A percentile compares a stretch with the other conserved stretches of the same genome.
Evolutionary conservation across 2,888 invertebrate species (phyloP).

Genomic region (Rugalucina vietnamica): DNA sequence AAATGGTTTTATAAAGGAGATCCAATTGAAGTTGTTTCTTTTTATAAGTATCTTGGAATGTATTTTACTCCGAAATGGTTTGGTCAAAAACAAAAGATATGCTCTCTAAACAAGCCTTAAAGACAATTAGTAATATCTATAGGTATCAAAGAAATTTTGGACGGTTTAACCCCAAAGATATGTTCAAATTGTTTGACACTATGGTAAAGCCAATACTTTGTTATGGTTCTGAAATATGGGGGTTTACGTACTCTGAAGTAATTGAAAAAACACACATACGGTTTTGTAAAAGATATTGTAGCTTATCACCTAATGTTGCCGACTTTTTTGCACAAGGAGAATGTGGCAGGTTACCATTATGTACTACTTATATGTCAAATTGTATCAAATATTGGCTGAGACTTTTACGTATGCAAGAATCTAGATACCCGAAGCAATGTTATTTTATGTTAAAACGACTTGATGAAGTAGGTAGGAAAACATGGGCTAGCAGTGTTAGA

Average conservation of each 20-base stretch:
- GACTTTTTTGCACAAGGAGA: neutral
- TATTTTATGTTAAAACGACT: slow-evolving; percentile 20
- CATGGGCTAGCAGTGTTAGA: slow-evolving; percentile 19
- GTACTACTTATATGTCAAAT: slow-evolving; percentile 6
- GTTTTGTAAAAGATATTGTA: slow-evolving; percentile 30
- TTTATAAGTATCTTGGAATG: slow-evolving; percentile 17
- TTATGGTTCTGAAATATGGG: neutral
- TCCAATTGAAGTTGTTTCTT: neutral
- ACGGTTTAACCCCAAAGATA: neutral
- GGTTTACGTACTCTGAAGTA: neutral
- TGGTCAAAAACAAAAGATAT: slow-evolving; percentile 1
- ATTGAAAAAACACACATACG: slow-evolving; percentile 23
- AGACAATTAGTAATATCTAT: neutral
- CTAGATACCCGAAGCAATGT: slow-evolving; percentile 17
- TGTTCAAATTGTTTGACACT: slow-evolving; percentile 17
- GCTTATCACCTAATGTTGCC: slow-evolving; percentile 27
- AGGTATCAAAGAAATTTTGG: neutral
- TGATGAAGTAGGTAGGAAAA: slow-evolving; percentile 17
- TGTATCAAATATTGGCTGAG: slow-evolving; percentile 32
- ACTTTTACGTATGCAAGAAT: slow-evolving; percentile 2
- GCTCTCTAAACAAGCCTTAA: slow-evolving; percentile 1
- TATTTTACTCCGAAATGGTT: slow-evolving; percentile 15
- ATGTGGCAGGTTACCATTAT: slow-evolving; percentile 19
- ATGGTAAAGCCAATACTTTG: slow-evolving; percentile 6
- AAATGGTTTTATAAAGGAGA: neutral